Conservation (phyloP, 1,140 invertebrate species). For the Parapsyche elsis region DNA sequence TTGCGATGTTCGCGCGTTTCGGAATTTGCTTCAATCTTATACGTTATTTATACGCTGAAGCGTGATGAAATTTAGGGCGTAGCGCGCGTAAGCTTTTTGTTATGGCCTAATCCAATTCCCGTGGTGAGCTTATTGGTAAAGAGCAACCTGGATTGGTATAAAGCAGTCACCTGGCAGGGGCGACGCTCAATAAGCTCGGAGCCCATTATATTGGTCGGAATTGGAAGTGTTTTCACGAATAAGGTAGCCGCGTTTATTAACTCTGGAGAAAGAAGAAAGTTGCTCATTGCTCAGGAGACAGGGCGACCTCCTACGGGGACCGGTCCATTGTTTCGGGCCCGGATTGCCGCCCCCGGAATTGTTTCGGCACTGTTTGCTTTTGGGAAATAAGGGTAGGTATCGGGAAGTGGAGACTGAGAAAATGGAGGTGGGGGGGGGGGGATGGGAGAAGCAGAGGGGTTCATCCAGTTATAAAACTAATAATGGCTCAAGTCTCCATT, state of each 20-base stretch:
- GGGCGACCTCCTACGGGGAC: not conserved
- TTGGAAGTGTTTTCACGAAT: conserved; percentile 48
- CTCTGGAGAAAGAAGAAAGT: conserved; percentile 38
- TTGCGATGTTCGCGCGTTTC: no score
- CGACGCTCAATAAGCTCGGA: not conserved
- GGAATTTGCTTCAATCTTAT: no score
- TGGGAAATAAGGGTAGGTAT: conserved; percentile 9
- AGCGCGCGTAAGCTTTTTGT: no score
- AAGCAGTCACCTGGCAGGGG: no score
- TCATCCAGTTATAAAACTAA: conserved; percentile 43
- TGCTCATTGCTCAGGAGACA: conserved; percentile 50
- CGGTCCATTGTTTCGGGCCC: conserved; percentile 39
- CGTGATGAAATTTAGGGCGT: no score
- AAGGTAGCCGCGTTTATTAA: conserved; percentile 52
- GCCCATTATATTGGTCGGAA: conserved; percentile 44
- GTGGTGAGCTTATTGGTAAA: no score
- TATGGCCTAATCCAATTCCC: no score
- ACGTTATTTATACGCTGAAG: no score
- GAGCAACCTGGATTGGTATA: no score
- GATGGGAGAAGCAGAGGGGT: not conserved
- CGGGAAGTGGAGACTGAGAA: not conserved
- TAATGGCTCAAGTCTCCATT: conserved; percentile 20
- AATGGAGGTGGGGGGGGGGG: not conserved
- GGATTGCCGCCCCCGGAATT: conserved; percentile 34
- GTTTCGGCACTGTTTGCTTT: conserved; percentile 34